phyloP scores from a whole-genome alignment of 2,113 vertebrate species.

The Microtus montanus region DNA sequence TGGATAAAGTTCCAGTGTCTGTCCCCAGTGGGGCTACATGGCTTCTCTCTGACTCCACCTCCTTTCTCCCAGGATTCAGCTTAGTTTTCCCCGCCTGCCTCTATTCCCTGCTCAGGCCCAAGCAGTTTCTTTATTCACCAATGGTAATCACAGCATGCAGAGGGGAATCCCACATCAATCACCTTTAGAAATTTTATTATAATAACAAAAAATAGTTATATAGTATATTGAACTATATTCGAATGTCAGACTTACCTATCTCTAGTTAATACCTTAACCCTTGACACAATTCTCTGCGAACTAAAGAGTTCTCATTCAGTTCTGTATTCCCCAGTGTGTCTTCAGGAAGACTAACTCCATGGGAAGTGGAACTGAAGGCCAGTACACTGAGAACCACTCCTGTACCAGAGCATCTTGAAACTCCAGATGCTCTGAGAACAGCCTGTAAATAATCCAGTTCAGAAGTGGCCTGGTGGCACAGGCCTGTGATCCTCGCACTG shows the following conservation, averaged over 20 bases:
- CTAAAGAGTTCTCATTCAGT: neutral
- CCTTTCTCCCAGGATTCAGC: too few relatives aligned
- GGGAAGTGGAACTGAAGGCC: slow-evolving; percentile 7
- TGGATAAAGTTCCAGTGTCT: too few relatives aligned
- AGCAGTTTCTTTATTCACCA: too few relatives aligned
- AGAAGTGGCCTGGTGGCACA: neutral
- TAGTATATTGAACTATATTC: slow-evolving; percentile 11
- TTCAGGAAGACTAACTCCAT: neutral
- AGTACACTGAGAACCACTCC: slow-evolving; percentile 35
- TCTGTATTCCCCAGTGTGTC: neutral
- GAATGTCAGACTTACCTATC: neutral
- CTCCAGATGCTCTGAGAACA: neutral
- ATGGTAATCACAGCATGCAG: too few relatives aligned
- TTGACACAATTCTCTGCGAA: slow-evolving; percentile 7
- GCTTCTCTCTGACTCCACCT: too few relatives aligned
- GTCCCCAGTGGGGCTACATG: too few relatives aligned
- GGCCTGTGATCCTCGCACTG: too few relatives aligned
- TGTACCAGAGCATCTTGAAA: neutral
- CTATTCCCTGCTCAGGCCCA: too few relatives aligned
- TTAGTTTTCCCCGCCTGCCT: too few relatives aligned
- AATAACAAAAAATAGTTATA: neutral
- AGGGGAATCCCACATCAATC: neutral
- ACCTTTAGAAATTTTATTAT: neutral
- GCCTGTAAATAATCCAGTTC: neutral
- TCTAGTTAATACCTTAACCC: neutral